These are phyloP conservation scores for Pangasius krempfi DNA, from an alignment of 2,797 vertebrate genomes.

Conservation along the genomic window DNA sequence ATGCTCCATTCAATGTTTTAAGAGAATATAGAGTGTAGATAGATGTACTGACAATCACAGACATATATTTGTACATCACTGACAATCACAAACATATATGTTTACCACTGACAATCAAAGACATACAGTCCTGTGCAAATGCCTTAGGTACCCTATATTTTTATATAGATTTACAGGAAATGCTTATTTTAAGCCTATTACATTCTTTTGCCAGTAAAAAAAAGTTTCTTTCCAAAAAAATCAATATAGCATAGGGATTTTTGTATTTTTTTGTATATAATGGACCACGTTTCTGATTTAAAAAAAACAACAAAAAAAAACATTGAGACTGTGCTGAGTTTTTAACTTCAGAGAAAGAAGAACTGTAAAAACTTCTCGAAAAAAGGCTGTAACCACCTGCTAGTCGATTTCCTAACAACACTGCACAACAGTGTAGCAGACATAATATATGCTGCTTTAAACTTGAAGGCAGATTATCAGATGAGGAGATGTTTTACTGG, in stretches of 20 bases:
- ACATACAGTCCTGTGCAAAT: conserved; percentile 28
- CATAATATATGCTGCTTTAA: not conserved
- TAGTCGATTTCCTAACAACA: not conserved
- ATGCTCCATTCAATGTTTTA: not conserved
- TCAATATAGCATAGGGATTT: not conserved
- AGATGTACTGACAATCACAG: conserved; percentile 46
- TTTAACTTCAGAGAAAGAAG: not conserved
- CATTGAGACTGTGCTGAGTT: not conserved
- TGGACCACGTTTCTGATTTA: not conserved
- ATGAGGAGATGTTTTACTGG: not conserved
- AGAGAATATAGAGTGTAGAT: conserved; percentile 1
- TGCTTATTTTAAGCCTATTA: not conserved
- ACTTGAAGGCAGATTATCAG: not conserved
- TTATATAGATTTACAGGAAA: not conserved
- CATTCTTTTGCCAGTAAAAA: not conserved
- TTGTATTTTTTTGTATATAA: not conserved
- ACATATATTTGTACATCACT: conserved; percentile 48
- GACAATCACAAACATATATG: conserved; percentile 22
- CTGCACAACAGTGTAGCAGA: not conserved
- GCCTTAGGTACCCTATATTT: not conserved
- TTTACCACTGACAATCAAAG: conserved; percentile 26
- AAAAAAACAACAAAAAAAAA: not conserved
- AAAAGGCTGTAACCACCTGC: not conserved
- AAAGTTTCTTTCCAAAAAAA: not conserved
- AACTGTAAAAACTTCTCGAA: not conserved